phyloP scores from a whole-genome alignment of 2,113 vertebrate species.

The Tautogolabrus adspersus region DNA sequence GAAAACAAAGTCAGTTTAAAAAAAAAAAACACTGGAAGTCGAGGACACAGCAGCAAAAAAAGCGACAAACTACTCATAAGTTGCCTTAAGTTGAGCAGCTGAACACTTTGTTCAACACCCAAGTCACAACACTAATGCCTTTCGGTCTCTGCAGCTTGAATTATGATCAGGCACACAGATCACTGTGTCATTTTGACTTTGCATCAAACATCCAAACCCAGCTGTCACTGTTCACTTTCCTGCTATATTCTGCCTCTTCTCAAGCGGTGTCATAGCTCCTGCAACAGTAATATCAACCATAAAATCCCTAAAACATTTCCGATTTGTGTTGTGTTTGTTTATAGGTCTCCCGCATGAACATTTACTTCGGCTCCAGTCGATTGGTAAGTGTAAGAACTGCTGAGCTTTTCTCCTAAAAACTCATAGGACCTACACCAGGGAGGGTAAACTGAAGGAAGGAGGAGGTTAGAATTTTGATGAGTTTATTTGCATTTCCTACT shows the following conservation, averaged over 20 bases:
- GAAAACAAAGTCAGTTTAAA: conserved; percentile 1
- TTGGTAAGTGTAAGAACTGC: conserved; percentile 56
- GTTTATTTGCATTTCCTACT: conserved; percentile 71
- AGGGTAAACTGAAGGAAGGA: conserved; percentile 6
- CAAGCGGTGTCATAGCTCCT: conserved; percentile 32
- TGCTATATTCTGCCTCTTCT: conserved; percentile 45
- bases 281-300: conserved; percentile 34
- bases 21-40: conserved; percentile 5
- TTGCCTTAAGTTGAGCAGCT: conserved; percentile 23
- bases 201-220: conserved; percentile 43
- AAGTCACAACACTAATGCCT: conserved; percentile 6
- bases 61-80: not conserved
- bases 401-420: conserved; percentile 65
- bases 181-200: conserved; percentile 58
- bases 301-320: conserved; percentile 49
- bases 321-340: conserved; percentile 53
- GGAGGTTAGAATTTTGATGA: conserved; percentile 71
- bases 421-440: conserved; percentile 18
- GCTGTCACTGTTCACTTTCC: conserved; percentile 34
- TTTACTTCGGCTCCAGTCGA: conserved; percentile 1
- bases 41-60: conserved; percentile 22
- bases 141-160: conserved; percentile 56
- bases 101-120: conserved; percentile 18
- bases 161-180: conserved; percentile 49
- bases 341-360: conserved; percentile 56